Base-by-base conservation (phyloP, 2,113 vertebrate species). In the Urocitellus parryii region DNA sequence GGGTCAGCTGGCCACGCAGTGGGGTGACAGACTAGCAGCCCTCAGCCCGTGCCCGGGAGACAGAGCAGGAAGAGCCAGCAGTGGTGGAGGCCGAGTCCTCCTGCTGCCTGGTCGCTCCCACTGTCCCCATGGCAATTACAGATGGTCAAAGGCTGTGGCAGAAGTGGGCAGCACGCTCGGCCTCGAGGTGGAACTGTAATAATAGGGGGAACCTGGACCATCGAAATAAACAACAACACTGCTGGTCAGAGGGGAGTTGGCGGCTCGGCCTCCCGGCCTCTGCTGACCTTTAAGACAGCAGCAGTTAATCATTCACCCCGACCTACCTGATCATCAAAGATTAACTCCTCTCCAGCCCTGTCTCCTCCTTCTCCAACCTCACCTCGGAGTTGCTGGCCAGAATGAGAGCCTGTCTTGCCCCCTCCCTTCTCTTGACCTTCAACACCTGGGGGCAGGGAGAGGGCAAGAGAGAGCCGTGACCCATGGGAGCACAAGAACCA, bases 161-260 rank as follows among this genome's bases (percentile, higher is more conserved):
- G 98, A 91, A 85, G 99, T 97, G 91, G 99, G 98, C 0, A 99
- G 98, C 0, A 98, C 99, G 0, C 98, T 98, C 0, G 99, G 98
- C 95, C 99, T 98, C 16, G 99, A 98, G 80, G 99, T 98, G 16
- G 99, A 99, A 97, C 99, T 99, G 99, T 99, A 99, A 96, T 99
- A 99, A 98, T 99, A 99, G 2, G 99, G 99, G 16, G 99, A 99
- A 97, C 99, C 99, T 99, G 98, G 94, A 84, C 77, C 58, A 0
- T 37, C 83, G 73, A 22, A 79, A 91, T 92, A 92, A 91, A 96
- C 16, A 89, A 91, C 82, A 90, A 80, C 58, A 87, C 5, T 3
- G 29, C 70, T 72, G 73, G 93, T 98, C 94, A 98, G 94, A 94
- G 73, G 45, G 81, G 74, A 90, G 96, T 65, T 29, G 81, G 77